A percentile compares a stretch with the other conserved stretches of the same genome.
These are phyloP conservation scores for Scaptodrosophila lebanonensis DNA, from an alignment of 1,140 invertebrate genomes.

Conservation along the genomic window DNA sequence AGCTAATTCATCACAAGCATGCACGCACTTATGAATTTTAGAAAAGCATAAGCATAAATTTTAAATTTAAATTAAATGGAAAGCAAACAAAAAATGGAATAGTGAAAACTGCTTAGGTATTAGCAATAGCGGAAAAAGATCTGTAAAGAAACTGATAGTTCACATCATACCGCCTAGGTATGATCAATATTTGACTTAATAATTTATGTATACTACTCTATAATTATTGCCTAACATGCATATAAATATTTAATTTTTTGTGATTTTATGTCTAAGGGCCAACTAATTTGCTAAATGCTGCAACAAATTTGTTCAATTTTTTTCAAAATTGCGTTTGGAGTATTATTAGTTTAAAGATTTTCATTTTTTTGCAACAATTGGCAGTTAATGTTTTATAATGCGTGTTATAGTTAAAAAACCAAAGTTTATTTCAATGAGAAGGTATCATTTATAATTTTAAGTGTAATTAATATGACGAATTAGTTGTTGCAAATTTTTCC, in stretches of 20 bases:
- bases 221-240: too few species aligned
- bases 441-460: constrained; percentile 25
- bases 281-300: constrained; percentile 54
- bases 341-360: constrained; percentile 30
- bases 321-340: constrained; percentile 1
- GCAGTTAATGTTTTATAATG: constrained; percentile 6
- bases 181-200: not conserved
- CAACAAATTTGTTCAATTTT: constrained; percentile 34
- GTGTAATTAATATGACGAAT: constrained; percentile 1
- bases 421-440: constrained; percentile 59
- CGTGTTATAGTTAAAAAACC: constrained; percentile 39
- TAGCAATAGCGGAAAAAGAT: constrained; percentile 22
- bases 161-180: constrained; percentile 11
- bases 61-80: not conserved
- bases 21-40: not conserved
- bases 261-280: too few species aligned
- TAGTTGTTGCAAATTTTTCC: constrained; percentile 64
- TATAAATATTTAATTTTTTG: constrained; percentile 64
- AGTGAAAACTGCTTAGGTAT: constrained; percentile 27
- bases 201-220: too few species aligned
- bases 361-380: constrained; percentile 36
- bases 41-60: not conserved
- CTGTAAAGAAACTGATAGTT: constrained; percentile 26
- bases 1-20: constrained; percentile 8
- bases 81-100: too few species aligned